Conservation (phyloP, 2,888 invertebrate species). For the Phlogophora meticulosa region DNA sequence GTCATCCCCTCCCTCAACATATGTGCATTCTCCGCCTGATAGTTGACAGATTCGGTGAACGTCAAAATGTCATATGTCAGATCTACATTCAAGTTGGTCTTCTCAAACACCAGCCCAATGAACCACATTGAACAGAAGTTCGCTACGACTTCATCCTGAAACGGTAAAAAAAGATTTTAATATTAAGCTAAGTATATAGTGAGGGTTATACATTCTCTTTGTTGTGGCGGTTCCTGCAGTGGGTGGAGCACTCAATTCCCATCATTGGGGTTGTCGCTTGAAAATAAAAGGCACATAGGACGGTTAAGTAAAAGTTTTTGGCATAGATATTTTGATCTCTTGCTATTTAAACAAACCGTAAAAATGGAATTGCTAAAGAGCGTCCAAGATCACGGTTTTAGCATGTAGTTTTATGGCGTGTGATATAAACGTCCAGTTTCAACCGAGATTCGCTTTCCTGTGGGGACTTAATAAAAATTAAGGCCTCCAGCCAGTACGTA, state of each 20-base stretch:
- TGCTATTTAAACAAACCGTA: too few relatives aligned
- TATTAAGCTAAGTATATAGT: background rate
- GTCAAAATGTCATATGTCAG: slow-evolving; percentile 97
- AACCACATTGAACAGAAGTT: slow-evolving; percentile 98
- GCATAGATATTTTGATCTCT: too few relatives aligned
- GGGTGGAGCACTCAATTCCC: slow-evolving; percentile 13
- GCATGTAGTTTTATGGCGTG: too few relatives aligned
- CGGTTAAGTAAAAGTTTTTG: slow-evolving; percentile 17
- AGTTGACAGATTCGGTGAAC: slow-evolving; percentile 97
- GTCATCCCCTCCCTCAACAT: slow-evolving; percentile 94
- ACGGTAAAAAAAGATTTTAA: slow-evolving; percentile 1
- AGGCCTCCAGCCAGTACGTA: too few relatives aligned
- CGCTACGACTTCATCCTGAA: slow-evolving; percentile 83
- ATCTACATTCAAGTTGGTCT: slow-evolving; percentile 97
- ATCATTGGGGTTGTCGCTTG: slow-evolving; percentile 35
- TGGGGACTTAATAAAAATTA: too few relatives aligned
- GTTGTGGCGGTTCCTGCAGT: slow-evolving; percentile 16
- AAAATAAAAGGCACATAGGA: slow-evolving; percentile 46
- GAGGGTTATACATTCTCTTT: slow-evolving; percentile 37
- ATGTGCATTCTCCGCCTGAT: slow-evolving; percentile 93
- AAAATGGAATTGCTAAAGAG: too few relatives aligned
- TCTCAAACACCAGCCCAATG: slow-evolving; percentile 98
- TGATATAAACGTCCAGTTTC: too few relatives aligned
- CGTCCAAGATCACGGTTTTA: too few relatives aligned
- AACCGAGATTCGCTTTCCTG: too few relatives aligned